Evolutionary conservation across 2,113 vertebrate species (phyloP).

Genomic region (Cyprinodon tularosa): DNA sequence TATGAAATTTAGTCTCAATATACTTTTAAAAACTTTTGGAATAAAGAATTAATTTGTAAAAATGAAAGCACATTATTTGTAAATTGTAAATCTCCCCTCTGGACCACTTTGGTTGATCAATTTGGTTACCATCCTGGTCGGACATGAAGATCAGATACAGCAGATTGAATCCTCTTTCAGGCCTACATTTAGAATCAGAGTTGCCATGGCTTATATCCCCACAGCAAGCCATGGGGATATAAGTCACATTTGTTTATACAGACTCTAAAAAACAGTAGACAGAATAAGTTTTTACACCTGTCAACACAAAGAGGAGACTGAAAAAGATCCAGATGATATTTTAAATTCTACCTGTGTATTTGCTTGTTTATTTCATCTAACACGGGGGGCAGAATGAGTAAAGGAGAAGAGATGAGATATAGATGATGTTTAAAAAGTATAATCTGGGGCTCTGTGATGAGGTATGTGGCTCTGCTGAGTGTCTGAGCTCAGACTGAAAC

Average conservation of each 20-base stretch:
- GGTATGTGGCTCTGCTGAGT: constrained; percentile 50
- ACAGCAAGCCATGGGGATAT: constrained; percentile 5
- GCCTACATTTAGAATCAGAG: background rate
- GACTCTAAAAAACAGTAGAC: constrained; percentile 45
- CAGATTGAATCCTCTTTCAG: constrained; percentile 5
- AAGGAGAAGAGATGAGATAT: constrained; percentile 34
- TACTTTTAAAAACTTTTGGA: background rate
- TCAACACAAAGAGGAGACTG: constrained; percentile 36
- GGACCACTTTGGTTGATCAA: no score
- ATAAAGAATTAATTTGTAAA: background rate
- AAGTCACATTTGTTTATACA: constrained; percentile 8
- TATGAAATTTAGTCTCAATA: no score
- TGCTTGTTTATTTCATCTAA: constrained; percentile 34
- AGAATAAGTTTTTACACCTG: constrained; percentile 48
- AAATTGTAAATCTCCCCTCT: background rate
- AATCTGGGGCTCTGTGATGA: constrained; percentile 57
- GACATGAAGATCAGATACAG: background rate
- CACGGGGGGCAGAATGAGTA: constrained; percentile 5
- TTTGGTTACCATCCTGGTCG: background rate
- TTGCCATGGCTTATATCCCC: background rate
- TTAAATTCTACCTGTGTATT: constrained; percentile 40
- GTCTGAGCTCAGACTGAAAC: constrained; percentile 41
- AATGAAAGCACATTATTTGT: background rate
- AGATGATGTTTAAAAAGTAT: constrained; percentile 65
- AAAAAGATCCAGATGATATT: constrained; percentile 44